Evolutionary conservation across 2,888 invertebrate genomes (phyloP), one percentile per base, ranked within the genome.

Genomic region (Chaetogeoica ovagalla): DNA sequence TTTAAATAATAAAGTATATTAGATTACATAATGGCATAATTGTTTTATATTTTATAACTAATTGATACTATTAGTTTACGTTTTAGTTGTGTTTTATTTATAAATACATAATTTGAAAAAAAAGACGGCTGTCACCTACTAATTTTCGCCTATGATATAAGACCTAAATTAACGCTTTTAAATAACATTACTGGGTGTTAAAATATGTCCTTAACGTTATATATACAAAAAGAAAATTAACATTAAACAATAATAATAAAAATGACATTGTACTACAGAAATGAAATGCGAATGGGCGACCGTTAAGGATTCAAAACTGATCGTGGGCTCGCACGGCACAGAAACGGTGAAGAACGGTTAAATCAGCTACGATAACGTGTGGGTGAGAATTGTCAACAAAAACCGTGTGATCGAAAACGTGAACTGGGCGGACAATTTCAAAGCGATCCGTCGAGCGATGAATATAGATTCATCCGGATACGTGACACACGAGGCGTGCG

Each of bases 261-360:
- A 55, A 19, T 55, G 4, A 19, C 19, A 19, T 19, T 2, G 3
- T 84, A 19, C 2, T 84, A 21, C 83, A 91, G 91, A 97, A 5
- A 97, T 97, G 85, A 99, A 99, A 86, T 91, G 94, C 6, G 98
- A 98, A 87, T 99, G 99, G 98, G 95, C 96, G 5, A 92, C 97
- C 0, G 93, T 98, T 0, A 97, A 96, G 86, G 92, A 96, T 86
- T 90, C 93, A 82, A 88, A 91, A 30, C 86, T 99, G 0, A 96
- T 94, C 86, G 91, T 98, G 0, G 99, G 98, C 0, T 97, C 98
- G 9, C 93, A 97, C 89, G 96, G 96, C 6, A 96, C 98, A 86
- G 98, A 98, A 86, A 97, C 98, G 97, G 9, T 59, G 8, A 1
- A n/a, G 7, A 8, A 48, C 1, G 19, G 60, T 30, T 2, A 19